These are phyloP conservation scores for Agonopterix subpropinquella DNA, from an alignment of 2,888 invertebrate genomes.

Conservation along the genomic window DNA sequence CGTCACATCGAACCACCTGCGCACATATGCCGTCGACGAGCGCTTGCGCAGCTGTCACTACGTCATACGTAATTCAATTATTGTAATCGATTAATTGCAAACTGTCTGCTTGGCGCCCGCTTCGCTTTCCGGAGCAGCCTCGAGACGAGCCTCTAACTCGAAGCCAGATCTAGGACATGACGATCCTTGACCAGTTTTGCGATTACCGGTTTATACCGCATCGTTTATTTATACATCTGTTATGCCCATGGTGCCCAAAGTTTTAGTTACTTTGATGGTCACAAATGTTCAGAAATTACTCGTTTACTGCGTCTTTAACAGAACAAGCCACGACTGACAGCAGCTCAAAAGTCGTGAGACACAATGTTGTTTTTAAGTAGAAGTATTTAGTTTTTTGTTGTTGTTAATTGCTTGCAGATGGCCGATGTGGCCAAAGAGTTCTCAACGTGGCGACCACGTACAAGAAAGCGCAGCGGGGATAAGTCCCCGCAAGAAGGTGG, in stretches of 20 bases:
- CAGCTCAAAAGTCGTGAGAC: neutral
- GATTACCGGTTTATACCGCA: constrained; percentile 22
- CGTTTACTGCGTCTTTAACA: too few species aligned
- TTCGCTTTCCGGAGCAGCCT: constrained; percentile 37
- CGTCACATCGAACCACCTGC: constrained; percentile 50
- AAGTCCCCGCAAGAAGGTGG: too few species aligned
- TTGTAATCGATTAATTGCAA: constrained; percentile 64
- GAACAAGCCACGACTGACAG: too few species aligned
- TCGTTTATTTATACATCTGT: constrained; percentile 29
- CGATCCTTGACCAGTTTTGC: constrained; percentile 33
- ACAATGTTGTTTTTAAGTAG: neutral
- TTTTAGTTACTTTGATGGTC: constrained; percentile 24
- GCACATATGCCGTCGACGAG: constrained; percentile 36
- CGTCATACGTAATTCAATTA: constrained; percentile 61
- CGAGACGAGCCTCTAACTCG: constrained; percentile 6
- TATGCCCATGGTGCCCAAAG: constrained; percentile 27
- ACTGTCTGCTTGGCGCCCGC: constrained; percentile 45
- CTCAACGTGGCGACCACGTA: too few species aligned
- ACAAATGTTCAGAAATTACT: constrained; percentile 12
- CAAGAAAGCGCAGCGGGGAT: neutral
- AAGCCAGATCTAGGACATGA: constrained; percentile 7
- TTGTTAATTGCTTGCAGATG: neutral
- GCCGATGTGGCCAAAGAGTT: neutral
- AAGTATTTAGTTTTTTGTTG: neutral
- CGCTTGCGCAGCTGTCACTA: constrained; percentile 64